Base-by-base conservation (phyloP, 2,797 vertebrate species). In the Cirrhinus mrigala region DNA sequence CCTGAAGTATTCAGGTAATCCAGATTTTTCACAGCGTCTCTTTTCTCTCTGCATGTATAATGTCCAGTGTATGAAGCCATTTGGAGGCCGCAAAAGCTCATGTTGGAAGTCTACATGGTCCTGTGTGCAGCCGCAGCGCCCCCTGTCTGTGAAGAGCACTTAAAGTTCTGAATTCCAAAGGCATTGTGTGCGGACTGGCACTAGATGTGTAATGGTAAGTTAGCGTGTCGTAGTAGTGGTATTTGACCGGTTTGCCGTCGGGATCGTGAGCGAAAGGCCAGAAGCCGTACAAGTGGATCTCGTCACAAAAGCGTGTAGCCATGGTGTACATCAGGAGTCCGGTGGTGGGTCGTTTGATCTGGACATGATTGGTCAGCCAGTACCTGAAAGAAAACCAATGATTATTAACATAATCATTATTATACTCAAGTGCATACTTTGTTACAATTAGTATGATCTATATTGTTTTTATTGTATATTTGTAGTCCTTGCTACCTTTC, bases 251-350 rank as follows among this genome's bases (percentile, higher is more conserved):
- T 86, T 96, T 96, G 86, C 98, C 97, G 50, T 94, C 95, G 9
- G 95, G 94, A 90, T 97, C 95, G 6, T 93, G 93, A 0, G 96
- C 93, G 52, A 99, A 99, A 9, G 98, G 98, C 98, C 98, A 99
- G 95, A 99, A 99, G 87, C 98, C 98, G 0, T 99, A 99, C 68
- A 99, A 96, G 88, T 98, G 96, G 91, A 99, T 98, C 94, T 97
- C 96, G 85, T 97, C 97, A 88, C 98, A 99, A 95, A 99, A 99
- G n/a, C 98, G 97, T 0, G 98, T 99, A 83, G 98, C 97, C 93
- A 99, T 93, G 0, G 98, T 99, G 88, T 99, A 99, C 98, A 99
- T 99, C 89, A 99, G 94, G 56, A 99, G 97, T 86, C 98, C 98
- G 0, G 98, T 99, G 89, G 98, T 99, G 4, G 98, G 98, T 69